Base-by-base conservation (phyloP, 1,140 invertebrate genomes). In the Calephelis nemesis region DNA sequence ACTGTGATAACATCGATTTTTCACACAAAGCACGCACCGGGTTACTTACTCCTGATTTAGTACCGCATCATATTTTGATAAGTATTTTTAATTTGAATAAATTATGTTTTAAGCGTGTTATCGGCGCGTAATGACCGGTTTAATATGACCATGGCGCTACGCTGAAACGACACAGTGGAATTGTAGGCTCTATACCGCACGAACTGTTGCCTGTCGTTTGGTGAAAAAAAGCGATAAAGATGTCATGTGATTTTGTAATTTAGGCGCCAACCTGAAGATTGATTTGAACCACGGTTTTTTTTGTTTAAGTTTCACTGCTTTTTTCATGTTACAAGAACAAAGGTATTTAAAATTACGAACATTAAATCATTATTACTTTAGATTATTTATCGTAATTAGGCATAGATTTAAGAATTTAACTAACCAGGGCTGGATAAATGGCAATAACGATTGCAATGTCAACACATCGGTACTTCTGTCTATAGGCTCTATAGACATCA, bases 31-130 rank as follows among this genome's bases (percentile, higher is more conserved):
- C 88, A 88, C 88, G 85, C 88, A 89, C 88, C 74, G 67, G 65
- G 77, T 90, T 83, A 90, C 88, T 91, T 91, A 88, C 85, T 86
- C 75, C 70, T 88, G 83, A 91, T 87, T 90, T 91, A 91, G 73
- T 81, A 88, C 88, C 88, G 85, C 88, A 91, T 91, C 88, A 88
- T 85, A 88, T 85, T 87, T 84, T 85, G 87, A 90, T 91, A 91
- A 91, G 87, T 91, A 90, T 91, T 91, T 90, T 90, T 91, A 90
- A 91, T 91, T 90, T 91, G 87, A 88, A 90, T 91, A 91, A 90
- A 91, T 91, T 91, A 91, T 91, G 79, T 88, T 91, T 89, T 87
- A 87, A 88, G 84, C 76, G 82, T 78, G 78, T 82, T 89, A 87
- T 88, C 83, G 83, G 74, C 72, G 81, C 74, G 74, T 83, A 85